These are phyloP conservation scores for Diorhabda carinulata DNA, from an alignment of 1,140 invertebrate species.

Conservation along the genomic window DNA sequence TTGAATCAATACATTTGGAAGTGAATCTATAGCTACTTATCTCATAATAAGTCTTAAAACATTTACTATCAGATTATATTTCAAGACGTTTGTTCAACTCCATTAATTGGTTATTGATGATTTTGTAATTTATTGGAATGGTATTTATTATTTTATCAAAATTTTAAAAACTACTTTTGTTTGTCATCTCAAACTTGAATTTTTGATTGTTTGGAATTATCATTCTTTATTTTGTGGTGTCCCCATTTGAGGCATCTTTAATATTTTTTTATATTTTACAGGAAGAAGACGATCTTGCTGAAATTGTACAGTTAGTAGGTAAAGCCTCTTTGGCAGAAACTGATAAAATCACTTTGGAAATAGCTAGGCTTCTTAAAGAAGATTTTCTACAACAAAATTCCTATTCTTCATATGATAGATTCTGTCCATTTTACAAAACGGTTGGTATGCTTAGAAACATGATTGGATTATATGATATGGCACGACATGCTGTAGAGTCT, in stretches of 20 bases:
- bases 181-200: too few relatives aligned
- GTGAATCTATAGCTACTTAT: too few relatives aligned
- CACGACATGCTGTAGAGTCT: slow-evolving; percentile 93
- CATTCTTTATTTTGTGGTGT: too few relatives aligned
- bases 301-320: slow-evolving; percentile 99
- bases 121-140: too few relatives aligned
- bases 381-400: slow-evolving; percentile 99
- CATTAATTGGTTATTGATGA: too few relatives aligned
- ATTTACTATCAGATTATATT: too few relatives aligned
- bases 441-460: slow-evolving; percentile 98
- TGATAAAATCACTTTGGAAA: slow-evolving; percentile 99
- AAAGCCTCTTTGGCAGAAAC: slow-evolving; percentile 98
- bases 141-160: too few relatives aligned
- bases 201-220: too few relatives aligned
- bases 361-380: slow-evolving; percentile 97
- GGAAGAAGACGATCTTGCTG: slow-evolving; percentile 99
- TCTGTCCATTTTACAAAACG: slow-evolving; percentile 99
- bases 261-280: slow-evolving; percentile 47
- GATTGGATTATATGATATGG: slow-evolving; percentile 97
- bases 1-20: too few relatives aligned
- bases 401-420: slow-evolving; percentile 60
- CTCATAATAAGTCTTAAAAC: too few relatives aligned
- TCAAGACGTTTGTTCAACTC: too few relatives aligned
- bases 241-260: neutral
- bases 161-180: too few relatives aligned